These are phyloP conservation scores for Euleptes europaea DNA, from an alignment of 2,113 vertebrate genomes.

Conservation along the genomic window DNA sequence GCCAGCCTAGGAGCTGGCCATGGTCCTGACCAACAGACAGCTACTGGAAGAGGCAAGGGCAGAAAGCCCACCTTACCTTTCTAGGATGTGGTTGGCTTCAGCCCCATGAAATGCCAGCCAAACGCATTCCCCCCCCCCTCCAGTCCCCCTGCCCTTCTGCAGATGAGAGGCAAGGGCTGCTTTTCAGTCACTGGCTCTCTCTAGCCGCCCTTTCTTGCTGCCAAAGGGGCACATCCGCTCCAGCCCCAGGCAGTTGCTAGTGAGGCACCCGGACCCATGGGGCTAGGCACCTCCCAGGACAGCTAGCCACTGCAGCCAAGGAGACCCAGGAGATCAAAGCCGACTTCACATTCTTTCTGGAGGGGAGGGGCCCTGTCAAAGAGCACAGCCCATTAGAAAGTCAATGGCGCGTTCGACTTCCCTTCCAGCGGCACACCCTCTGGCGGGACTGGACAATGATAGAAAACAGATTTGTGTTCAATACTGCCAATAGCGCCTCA, in stretches of 20 bases:
- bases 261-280: too few species aligned
- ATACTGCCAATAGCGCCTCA: constrained; percentile 73
- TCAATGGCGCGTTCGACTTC: constrained; percentile 68
- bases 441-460: constrained; percentile 76
- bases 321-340: constrained; percentile 63
- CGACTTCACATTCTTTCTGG: constrained; percentile 55
- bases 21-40: too few species aligned
- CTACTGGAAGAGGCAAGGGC: too few species aligned
- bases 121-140: too few species aligned
- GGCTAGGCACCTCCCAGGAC: neutral
- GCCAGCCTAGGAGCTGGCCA: too few species aligned
- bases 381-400: constrained; percentile 71
- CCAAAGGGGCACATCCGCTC: neutral
- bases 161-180: neutral
- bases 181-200: neutral
- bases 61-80: too few species aligned
- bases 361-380: constrained; percentile 59
- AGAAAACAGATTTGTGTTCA: constrained; percentile 76
- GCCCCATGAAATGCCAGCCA: too few species aligned
- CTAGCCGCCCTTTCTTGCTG: neutral
- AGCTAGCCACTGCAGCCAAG: constrained; percentile 42
- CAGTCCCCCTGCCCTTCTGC: too few species aligned
- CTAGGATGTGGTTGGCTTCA: too few species aligned
- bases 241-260: too few species aligned
- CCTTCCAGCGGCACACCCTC: constrained; percentile 70